Evolutionary conservation across 2,888 invertebrate species (phyloP), one percentile per base, ranked within the genome.

Genomic region (Hanleya hanleyi): DNA sequence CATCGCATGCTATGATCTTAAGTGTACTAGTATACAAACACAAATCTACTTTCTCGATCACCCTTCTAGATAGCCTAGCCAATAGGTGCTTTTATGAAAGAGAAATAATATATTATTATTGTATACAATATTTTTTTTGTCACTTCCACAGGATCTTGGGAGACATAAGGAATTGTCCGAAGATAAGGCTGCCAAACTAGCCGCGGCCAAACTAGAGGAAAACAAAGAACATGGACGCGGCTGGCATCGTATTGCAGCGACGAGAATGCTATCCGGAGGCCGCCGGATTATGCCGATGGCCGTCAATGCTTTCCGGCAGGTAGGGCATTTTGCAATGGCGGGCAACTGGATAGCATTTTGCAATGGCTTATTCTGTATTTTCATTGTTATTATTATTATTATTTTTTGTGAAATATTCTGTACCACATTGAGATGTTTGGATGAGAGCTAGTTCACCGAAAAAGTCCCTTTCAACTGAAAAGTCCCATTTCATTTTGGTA

Each of bases 161-260:
- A 91, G 91, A 71, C 82, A 86, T 74, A 91, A 92, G 0, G 91
- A 92, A 32, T 78, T 93, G 38, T 90, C 91, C 32, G 92, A 92
- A 81, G 91, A 91, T 80, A 92, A 93, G 83, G 92, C 93, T 47
- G 92, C 92, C 50, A 89, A 92, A 78, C 86, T 93, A 73, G 92
- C 93, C 41, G 92, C 92, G 35, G 91, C 91, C 47, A 92, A 91
- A 89, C 75, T 92, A 57, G 90, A 91, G 26, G 91, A 92, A 75
- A 89, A 91, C 36, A 90, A 91, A 78, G 90, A 91, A 0, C 93
- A 93, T 81, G 91, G 91, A 51, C 90, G 92, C 9, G 90, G 92
- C 80, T 93, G 93, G 92, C 93, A 93, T 87, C 91, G 93, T 15
- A 93, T 93, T 76, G 92, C 92, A 74, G 93, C 93, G 33, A 91